Evolutionary conservation across 2,113 vertebrate genomes (phyloP), one percentile per base, ranked within the genome.

Genomic region (Jacana jacana): DNA sequence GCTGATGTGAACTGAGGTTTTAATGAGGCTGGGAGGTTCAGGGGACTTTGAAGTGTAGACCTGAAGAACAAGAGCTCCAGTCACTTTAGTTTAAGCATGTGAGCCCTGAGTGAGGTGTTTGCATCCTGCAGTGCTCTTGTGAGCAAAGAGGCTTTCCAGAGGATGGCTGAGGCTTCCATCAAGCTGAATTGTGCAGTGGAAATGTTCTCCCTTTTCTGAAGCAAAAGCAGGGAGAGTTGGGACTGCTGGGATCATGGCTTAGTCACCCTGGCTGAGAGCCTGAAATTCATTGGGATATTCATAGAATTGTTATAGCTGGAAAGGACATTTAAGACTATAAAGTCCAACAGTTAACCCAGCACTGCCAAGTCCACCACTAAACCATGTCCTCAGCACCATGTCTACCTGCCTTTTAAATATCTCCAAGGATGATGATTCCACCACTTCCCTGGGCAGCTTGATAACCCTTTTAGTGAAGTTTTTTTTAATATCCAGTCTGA

Each of bases 221-320:
- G 48, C 5, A 48, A 76, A 51, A 68, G 11, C 20, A 63, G 46
- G 11, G 58, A 86, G 7, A 1, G 4, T 7, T 64, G 66, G 68
- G 63, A 20, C 54, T 51, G 5, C 33, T 72, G 17, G 28, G 12
- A 58, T 70, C 11, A 7, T 28, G 33, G 33, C 39, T 93, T 91
- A 89, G 66, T 95, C 79, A 64, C 93, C 58, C 35, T 94, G 88
- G 35, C 75, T 13, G 13, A 55, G 20, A 84, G 88, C 83, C 55
- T 88, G 54, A 86, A 86, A 30, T 42, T 30, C 49, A 10, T 17
- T 81, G 80, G n/a, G 42, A 39, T 81, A 8, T 69, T 91, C 60
- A 61, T 61, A 37, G 35, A 61, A 37, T 61, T 7, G 10, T 39
- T 61, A 61, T 39, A 35, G 60, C 39, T 61, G 24, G 23, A 61